Base-by-base conservation (phyloP, 2,888 invertebrate species). In the Aleiodes testaceus region DNA sequence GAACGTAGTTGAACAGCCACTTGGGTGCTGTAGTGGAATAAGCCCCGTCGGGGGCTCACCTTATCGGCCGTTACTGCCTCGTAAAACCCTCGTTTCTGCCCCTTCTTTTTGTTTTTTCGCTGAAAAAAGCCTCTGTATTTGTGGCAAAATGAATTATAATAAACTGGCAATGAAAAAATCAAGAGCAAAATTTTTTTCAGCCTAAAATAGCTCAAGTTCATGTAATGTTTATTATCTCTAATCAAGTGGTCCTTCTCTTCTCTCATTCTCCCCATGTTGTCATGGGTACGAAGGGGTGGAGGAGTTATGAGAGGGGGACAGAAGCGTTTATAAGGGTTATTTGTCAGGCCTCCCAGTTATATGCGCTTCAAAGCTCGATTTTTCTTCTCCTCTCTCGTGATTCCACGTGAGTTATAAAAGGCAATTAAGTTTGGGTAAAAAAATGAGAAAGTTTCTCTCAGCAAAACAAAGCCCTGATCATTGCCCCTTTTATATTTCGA, bases 11-110 rank as follows among this genome's bases (percentile, higher is more conserved):
- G 85, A 86, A 83, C 84, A 85, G 86, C 82, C 86, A 86, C 87
- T 87, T 85, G 86, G 87, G 86, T 85, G 83, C 85, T 83, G 85
- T 86, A 86, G 84, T 80, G 78, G 81, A 84, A 83, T 87, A 85
- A 87, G 84, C 85, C 81, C 80, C 84, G 80, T 77, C 81, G 81
- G 82, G 79, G 80, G 82, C 85, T 87, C 87, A 84, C 87, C 87
- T 87, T 87, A 87, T 87, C 87, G 87, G 86, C 85, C 86, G 87
- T 87, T 86, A 86, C 87, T 87, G 87, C 86, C 87, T 87, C 87
- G 87, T 87, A 87, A 87, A 87, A 82, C 81, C 80, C 80, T 78
- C 80, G 82, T 82, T 84, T 82, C 82, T n/a, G 79, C 82, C 80
- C 82, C n/a, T n/a, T n/a, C n/a, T n/a, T n/a, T n/a, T n/a, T n/a